phyloP scores from a whole-genome alignment of 1,140 invertebrate species.

The Bombus sibiricus region DNA sequence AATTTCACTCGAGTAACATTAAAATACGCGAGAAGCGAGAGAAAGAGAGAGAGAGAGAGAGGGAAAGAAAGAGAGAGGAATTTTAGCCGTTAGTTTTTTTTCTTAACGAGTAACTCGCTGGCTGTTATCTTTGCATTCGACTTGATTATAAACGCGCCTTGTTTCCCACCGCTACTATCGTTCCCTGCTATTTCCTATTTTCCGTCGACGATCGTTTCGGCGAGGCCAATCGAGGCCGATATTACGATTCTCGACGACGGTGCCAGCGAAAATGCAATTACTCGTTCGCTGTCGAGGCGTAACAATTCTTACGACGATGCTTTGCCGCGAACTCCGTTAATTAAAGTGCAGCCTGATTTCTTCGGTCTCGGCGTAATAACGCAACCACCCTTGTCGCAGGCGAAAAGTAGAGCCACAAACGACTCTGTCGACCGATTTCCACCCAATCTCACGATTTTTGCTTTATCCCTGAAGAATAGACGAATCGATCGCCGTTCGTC shows the following conservation, averaged over 20 bases:
- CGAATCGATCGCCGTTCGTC: not conserved
- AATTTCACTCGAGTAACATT: not conserved
- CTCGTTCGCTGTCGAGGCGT: not conserved
- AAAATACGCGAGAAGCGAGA: too few relatives aligned
- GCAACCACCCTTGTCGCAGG: not conserved
- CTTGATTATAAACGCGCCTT: constrained; percentile 1
- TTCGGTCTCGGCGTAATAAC: constrained; percentile 19
- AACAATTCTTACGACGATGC: constrained; percentile 31
- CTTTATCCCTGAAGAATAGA: not conserved
- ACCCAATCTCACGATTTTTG: not conserved
- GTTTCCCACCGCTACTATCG: not conserved
- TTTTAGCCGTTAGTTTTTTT: not conserved
- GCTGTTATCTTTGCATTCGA: not conserved
- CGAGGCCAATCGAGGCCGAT: constrained; percentile 21
- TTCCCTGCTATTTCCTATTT: too few relatives aligned
- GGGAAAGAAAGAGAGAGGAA: too few relatives aligned
- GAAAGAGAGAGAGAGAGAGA: too few relatives aligned
- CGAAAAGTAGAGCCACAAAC: not conserved
- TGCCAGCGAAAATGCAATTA: constrained; percentile 42
- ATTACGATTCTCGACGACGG: constrained; percentile 15
- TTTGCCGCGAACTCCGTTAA: constrained; percentile 43
- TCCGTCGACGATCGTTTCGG: not conserved
- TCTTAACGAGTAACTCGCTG: not conserved
- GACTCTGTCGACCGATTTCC: constrained; percentile 31
- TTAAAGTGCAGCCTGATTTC: constrained; percentile 56